Evolutionary conservation across 1,140 invertebrate species (phyloP).

Genomic region (Drosophila subobscura): DNA sequence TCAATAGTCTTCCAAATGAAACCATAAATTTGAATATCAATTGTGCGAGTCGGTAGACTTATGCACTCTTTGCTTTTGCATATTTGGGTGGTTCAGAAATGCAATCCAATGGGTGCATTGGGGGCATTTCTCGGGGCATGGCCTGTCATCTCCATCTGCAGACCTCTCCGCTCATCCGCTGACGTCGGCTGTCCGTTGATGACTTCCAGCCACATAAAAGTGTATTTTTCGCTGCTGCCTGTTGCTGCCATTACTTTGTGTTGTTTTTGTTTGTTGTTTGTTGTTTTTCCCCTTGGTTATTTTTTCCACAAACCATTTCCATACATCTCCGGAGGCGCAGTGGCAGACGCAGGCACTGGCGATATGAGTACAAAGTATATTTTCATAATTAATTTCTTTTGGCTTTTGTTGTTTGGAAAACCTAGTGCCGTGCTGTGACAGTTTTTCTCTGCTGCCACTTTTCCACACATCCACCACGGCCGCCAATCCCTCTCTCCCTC

Average conservation of each 20-base stretch:
- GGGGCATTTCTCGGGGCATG: neutral
- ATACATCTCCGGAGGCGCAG: neutral
- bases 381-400: constrained; percentile 63
- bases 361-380: constrained; percentile 42
- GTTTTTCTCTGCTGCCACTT: constrained; percentile 51
- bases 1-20: too few relatives aligned
- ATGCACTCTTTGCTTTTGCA: constrained; percentile 27
- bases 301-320: constrained; percentile 23
- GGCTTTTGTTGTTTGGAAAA: constrained; percentile 57
- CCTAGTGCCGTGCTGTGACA: constrained; percentile 51
- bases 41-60: constrained; percentile 32
- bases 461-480: constrained; percentile 20
- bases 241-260: constrained; percentile 38
- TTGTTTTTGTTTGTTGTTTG: constrained; percentile 11
- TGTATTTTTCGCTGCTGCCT: constrained; percentile 6
- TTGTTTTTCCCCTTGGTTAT: neutral
- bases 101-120: neutral
- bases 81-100: neutral
- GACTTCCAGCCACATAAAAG: constrained; percentile 40
- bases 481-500: too few relatives aligned
- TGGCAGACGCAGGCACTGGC: constrained; percentile 13
- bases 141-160: constrained; percentile 15
- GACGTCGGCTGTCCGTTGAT: constrained; percentile 28
- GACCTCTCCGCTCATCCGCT: constrained; percentile 18
- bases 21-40: too few relatives aligned